A percentile compares a stretch with the other conserved stretches of the same genome.
Evolutionary conservation across 2,113 vertebrate species (phyloP).

Genomic region (Clupea harengus): DNA sequence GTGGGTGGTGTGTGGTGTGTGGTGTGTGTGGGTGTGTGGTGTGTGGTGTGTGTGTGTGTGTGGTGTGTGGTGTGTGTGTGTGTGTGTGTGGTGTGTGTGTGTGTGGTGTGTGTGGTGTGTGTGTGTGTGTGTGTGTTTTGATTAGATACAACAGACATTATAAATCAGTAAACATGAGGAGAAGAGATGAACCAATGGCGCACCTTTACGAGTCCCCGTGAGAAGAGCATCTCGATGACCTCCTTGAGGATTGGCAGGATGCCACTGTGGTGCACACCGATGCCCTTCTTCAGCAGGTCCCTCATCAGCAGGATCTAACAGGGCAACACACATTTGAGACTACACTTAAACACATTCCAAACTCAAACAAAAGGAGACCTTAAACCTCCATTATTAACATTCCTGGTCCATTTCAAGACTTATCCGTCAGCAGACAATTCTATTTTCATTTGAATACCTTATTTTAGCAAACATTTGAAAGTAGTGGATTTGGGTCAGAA

Average conservation of each 20-base stretch:
- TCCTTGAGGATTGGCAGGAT: conserved; percentile 93
- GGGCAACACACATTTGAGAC: not conserved
- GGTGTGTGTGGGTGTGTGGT: not conserved
- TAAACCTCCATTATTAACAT: not conserved
- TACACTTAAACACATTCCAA: no score
- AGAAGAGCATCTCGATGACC: conserved; percentile 92
- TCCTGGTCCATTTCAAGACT: not conserved
- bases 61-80: no score
- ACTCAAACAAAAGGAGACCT: no score
- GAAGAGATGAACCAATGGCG: conserved; percentile 12
- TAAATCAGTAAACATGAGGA: not conserved
- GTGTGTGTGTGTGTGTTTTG: no score
- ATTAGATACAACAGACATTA: no score
- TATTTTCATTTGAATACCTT: not conserved
- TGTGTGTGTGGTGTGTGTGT: not conserved
- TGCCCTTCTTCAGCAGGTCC: conserved; percentile 82
- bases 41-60: no score
- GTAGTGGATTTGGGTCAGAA: not conserved
- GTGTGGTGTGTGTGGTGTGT: no score
- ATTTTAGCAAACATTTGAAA: not conserved
- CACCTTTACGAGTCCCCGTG: conserved; percentile 78
- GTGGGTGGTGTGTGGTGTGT: no score
- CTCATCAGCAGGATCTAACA: conserved; percentile 81
- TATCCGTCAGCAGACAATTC: not conserved
- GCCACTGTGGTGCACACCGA: conserved; percentile 88